phyloP scores from a whole-genome alignment of 2,113 vertebrate genomes.

The Ptyas mucosa region DNA sequence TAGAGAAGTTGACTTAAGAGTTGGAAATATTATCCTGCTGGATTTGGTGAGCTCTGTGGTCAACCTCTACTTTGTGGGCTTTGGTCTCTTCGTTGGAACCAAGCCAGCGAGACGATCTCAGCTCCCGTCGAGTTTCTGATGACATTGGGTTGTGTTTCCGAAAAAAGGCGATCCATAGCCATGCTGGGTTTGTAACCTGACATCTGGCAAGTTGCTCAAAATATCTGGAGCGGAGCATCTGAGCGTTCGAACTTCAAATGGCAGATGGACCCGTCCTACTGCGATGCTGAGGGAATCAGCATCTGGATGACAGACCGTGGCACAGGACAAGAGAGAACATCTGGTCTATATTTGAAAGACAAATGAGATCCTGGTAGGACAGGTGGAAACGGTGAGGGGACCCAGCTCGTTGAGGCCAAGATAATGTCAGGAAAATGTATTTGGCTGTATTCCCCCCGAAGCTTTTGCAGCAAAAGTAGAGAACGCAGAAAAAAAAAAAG shows the following conservation, averaged over 20 bases:
- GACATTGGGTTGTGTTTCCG: neutral
- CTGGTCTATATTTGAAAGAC: neutral
- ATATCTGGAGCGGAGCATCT: neutral
- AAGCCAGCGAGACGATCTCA: neutral
- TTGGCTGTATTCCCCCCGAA: neutral
- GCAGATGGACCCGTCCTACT: neutral
- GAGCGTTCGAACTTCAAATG: fast-evolving
- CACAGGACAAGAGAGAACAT: neutral
- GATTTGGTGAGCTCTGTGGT: neutral
- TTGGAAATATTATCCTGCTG: neutral
- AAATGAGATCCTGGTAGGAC: neutral
- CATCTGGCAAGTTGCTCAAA: neutral
- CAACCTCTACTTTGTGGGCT: neutral
- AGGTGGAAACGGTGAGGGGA: neutral
- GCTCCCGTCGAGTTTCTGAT: neutral
- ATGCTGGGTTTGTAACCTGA: neutral
- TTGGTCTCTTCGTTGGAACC: neutral
- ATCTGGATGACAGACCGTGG: neutral
- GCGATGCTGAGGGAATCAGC: neutral
- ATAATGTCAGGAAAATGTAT: neutral
- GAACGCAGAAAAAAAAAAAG: neutral
- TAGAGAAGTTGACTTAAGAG: neutral
- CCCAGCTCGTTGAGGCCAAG: neutral
- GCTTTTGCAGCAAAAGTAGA: neutral
- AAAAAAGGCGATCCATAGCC: neutral